Base-by-base conservation (phyloP, 1,140 invertebrate species). In the Dicyema japonicum region DNA sequence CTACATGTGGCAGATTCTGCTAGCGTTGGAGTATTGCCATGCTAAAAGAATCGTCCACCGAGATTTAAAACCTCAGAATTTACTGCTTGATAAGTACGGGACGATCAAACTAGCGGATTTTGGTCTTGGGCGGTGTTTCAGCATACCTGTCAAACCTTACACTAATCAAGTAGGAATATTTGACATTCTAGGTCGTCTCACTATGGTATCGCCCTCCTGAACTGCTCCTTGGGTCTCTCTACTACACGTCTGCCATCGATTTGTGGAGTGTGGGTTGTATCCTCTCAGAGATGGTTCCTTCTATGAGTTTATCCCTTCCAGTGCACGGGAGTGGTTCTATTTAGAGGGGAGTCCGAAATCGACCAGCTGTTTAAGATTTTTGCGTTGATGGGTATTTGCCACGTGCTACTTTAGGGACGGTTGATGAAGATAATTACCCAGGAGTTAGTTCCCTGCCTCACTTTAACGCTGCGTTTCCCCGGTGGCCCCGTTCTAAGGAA, bases 1-100 rank as follows among this genome's bases (percentile, higher is more conserved):
- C n/a, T n/a, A n/a, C n/a, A n/a, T n/a, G n/a, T n/a, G n/a, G n/a
- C n/a, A n/a, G n/a, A n/a, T n/a, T n/a, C n/a, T n/a, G n/a, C n/a
- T n/a, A n/a, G n/a, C n/a, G n/a, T n/a, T n/a, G n/a, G n/a, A n/a
- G 11, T 97, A 76, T 46, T 97, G 85, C 46, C 88, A 97, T 49
- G 64, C 69, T 40, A 59, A 82, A 6, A 54, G 88, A 37, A 67
- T 92, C 8, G 50, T 97, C 4, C 85, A 97, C 53, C 59, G 85
- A 24, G 85, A 97, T 58, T 59, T 97, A 22, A 97, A 97, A 41
- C 88, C 88, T 9, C 88, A 94, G 52, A 97, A 97, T 55, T 57
- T 92, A 13, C 58, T 97, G 1, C 82, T 92, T 35, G 69, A 78
- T 43, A 65, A 66, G 33, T 67, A 70, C 38, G 76, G 76, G 9